A percentile compares a stretch with the other conserved stretches of the same genome.
Conservation (phyloP, 2,888 invertebrate genomes). For the Netelia fuscicornis region DNA sequence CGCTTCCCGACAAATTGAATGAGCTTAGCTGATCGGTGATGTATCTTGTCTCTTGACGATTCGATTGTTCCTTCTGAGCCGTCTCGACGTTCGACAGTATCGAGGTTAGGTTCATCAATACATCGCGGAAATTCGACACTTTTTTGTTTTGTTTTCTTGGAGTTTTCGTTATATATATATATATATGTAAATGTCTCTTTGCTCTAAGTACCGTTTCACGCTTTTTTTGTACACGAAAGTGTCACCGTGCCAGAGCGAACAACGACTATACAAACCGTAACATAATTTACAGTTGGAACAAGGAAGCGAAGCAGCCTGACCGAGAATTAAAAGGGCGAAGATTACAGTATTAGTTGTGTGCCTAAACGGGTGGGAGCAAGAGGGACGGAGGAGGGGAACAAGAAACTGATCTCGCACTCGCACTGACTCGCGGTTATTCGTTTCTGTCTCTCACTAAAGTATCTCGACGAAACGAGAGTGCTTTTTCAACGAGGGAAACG, state of each 20-base stretch:
- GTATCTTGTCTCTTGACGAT: constrained; percentile 75
- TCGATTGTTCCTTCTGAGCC: constrained; percentile 78
- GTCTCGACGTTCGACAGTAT: constrained; percentile 73
- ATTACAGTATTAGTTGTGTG: constrained; percentile 52
- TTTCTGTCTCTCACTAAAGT: constrained; percentile 7
- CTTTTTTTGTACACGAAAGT: not conserved
- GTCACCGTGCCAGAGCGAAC: constrained; percentile 13
- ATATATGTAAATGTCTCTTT: not conserved
- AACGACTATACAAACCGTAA: constrained; percentile 45
- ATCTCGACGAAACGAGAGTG: not conserved
- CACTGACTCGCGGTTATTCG: constrained; percentile 7
- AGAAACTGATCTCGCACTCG: constrained; percentile 28
- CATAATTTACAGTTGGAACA: constrained; percentile 52
- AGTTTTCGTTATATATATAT: constrained; percentile 5
- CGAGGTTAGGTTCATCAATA: constrained; percentile 83
- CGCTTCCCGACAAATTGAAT: constrained; percentile 77
- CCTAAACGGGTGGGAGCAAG: constrained; percentile 37
- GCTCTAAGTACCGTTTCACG: not conserved
- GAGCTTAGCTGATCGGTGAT: constrained; percentile 77
- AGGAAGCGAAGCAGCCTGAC: constrained; percentile 47
- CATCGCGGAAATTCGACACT: constrained; percentile 73
- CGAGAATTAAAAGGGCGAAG: constrained; percentile 51
- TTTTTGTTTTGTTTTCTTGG: constrained; percentile 40
- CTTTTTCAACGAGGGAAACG: not conserved
- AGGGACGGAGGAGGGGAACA: constrained; percentile 33